Base-by-base conservation (phyloP, 35 echinoderm and acorn worm species). In the Stichopus chloronotus region DNA sequence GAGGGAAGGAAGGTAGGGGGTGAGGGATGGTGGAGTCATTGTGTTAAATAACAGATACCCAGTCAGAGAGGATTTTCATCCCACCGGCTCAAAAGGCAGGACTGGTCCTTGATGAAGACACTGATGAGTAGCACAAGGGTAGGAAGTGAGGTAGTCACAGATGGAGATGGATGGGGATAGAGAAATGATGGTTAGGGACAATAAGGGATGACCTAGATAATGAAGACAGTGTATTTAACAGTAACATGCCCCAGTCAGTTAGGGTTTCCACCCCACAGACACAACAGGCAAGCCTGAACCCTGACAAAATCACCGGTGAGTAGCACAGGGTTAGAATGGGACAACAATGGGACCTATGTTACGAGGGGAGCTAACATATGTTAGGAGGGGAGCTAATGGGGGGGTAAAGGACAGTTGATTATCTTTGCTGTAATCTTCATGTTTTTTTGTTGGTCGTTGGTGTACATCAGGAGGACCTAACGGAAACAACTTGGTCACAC, bases 201-300 rank as follows among this genome's bases (percentile, higher is more conserved):
- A 43, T 43, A 43, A 43, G 30, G 30, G 55, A 55, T 30, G 78
- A 79, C 22, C 89, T 96, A 13, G 69, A 76, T 58, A 87, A 81
- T 30, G 78, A 81, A 30, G 53, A 52, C 88, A 72, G 91, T 95
- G 30, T 21, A 78, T 91, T 22, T 72, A 43, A 43, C 30, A 43
- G 30, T 43, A 43, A 0, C 94, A 98, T 78, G 92, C 92, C 17
- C 17, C 93, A 94, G 90, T 96, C 94, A 6, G 91, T 92, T 30
- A 86, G 97, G 59, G 91, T 98, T 5, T 86, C 95, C 16, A 71
- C 94, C 5, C n/a, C 96, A 59, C 74, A 96, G 23, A 95, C 97
- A 55, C 90, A 98, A 8, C 91, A 98, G 61, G 97, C 97, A 7
- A 93, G 91, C 20, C 56, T 57, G 24, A 65, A 79, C 53, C 89